Evolutionary conservation across 2,888 invertebrate species (phyloP).

Genomic region (Epiblema foenella): DNA sequence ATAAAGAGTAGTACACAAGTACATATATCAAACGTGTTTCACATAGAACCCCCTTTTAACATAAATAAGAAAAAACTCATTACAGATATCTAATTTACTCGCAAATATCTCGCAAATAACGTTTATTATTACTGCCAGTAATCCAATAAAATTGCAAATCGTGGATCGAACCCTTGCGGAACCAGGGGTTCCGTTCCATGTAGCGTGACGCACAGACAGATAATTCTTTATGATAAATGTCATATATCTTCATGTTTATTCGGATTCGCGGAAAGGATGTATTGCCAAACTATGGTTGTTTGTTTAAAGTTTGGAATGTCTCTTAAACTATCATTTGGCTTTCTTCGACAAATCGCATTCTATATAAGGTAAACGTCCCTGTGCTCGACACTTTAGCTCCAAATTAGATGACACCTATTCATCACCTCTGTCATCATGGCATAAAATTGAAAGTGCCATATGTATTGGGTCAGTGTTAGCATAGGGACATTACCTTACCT

Average conservation of each 20-base stretch:
- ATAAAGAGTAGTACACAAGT: not conserved
- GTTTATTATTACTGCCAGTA: slow-evolving; percentile 39
- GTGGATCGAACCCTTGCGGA: slow-evolving; percentile 38
- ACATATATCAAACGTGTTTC: not conserved
- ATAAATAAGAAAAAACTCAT: slow-evolving; percentile 17
- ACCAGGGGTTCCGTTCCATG: slow-evolving; percentile 15
- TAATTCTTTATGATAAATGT: slow-evolving; percentile 42
- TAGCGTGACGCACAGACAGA: slow-evolving; percentile 39
- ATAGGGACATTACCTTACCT: too few species aligned
- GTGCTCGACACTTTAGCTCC: too few species aligned
- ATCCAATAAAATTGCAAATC: slow-evolving; percentile 45
- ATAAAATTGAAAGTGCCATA: too few species aligned
- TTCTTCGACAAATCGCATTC: not conserved
- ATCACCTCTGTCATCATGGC: too few species aligned
- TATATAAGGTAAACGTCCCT: too few species aligned
- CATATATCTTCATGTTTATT: slow-evolving; percentile 14
- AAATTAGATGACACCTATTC: too few species aligned
- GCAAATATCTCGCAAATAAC: slow-evolving; percentile 35
- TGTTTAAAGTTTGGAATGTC: slow-evolving; percentile 1
- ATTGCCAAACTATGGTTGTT: not conserved
- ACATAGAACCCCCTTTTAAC: not conserved
- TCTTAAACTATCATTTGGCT: slow-evolving; percentile 6
- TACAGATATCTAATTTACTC: slow-evolving; percentile 20
- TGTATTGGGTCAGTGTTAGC: too few species aligned
- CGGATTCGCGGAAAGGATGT: not conserved